Evolutionary conservation across 92 coral and sea anemone species (phyloP), one percentile per base, ranked within the genome.

Genomic region (Umimayanthus chanpuru): DNA sequence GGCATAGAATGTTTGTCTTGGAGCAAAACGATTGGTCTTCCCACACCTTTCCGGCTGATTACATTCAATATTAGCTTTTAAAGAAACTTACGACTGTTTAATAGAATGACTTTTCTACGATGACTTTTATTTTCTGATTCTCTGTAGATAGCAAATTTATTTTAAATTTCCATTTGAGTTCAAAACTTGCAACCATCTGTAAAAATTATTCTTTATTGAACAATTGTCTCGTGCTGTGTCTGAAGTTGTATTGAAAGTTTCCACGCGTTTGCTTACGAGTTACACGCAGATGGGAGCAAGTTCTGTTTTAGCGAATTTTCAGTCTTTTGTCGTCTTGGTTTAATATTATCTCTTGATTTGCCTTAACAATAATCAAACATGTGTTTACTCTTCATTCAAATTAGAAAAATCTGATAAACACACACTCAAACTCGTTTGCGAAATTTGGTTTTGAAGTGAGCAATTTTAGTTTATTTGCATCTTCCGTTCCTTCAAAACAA

Each of bases 181-280:
- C 36, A 15, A 23, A 36, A 1, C 28, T 28, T 30, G 41, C 23
- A 30, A 73, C 43, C 77, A 73, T 32, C 77, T 36, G 77, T 30
- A 25, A 36, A 15, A 73, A 32, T 2, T 73, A 16, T 6, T 16
- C 36, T 9, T 30, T 73, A 1, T 32, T 30, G 77, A 73, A 73
- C n/a, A 73, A 73, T 73, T 73, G 44, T 73, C 43, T 73, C 77
- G 10, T 18, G 26, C 77, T 73, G 77, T 32, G 77, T 73, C 36
- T 73, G 47, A 71, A 73, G 68, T 61, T 61, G 6, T 6, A 73
- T 12, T 73, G 41, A 14, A 73, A 73, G 18, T 15, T 32, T 73
- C 23, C 44, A 36, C 23, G 77, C 43, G 43, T 36, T 73, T 73
- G 41, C 41, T 29, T 71, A 71, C 21, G 76, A 71, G 2, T 26